Evolutionary conservation across 2,888 invertebrate species (phyloP).

Genomic region (Cataglyphis livida): DNA sequence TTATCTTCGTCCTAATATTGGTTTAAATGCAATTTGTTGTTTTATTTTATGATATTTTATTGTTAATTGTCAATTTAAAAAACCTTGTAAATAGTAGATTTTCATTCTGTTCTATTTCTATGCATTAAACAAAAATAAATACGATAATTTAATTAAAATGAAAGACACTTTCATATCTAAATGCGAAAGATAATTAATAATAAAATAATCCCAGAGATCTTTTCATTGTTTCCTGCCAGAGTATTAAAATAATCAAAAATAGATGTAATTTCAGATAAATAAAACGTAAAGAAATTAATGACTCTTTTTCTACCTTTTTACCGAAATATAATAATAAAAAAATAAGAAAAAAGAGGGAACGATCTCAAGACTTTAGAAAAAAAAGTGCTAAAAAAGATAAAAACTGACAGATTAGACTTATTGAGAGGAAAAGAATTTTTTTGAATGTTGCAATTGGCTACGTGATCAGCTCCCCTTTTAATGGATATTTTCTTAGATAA

Average conservation of each 20-base stretch:
- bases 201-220: neutral
- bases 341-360: neutral
- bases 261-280: neutral
- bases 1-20: neutral
- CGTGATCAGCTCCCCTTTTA: neutral
- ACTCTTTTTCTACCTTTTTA: neutral
- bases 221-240: neutral
- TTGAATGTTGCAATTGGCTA: neutral
- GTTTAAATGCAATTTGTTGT: neutral
- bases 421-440: slow-evolving; percentile 11
- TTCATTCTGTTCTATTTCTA: neutral
- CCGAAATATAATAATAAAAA: neutral
- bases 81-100: neutral
- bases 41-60: neutral
- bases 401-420: neutral
- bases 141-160: neutral
- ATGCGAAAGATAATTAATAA: neutral
- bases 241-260: neutral
- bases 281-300: neutral
- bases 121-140: neutral
- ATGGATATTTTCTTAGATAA: slow-evolving; percentile 9
- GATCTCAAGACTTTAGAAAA: neutral
- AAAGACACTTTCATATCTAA: neutral
- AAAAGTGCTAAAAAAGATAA: neutral
- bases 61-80: neutral